Evolutionary conservation across 2,888 invertebrate species (phyloP).

Genomic region (Diaphora mendica): DNA sequence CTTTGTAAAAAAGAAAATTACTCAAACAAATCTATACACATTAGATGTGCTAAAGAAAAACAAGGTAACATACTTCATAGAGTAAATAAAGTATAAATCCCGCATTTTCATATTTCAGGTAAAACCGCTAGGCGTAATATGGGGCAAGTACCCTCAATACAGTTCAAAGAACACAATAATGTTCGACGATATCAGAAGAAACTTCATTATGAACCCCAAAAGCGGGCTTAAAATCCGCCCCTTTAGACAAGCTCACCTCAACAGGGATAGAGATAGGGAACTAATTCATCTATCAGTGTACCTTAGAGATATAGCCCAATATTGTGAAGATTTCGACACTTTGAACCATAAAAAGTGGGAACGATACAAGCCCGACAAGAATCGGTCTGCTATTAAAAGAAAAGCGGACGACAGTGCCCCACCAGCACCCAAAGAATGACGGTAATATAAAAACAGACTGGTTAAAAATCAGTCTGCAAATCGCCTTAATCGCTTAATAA

Average conservation of each 20-base stretch:
- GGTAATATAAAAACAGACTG: slow-evolving; percentile 32
- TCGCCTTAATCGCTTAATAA: slow-evolving; percentile 58
- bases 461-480: slow-evolving; percentile 25
- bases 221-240: slow-evolving; percentile 96
- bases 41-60: too few species aligned
- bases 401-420: slow-evolving; percentile 81
- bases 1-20: too few species aligned
- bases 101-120: slow-evolving; percentile 84
- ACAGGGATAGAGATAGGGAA: slow-evolving; percentile 94
- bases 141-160: slow-evolving; percentile 97
- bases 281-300: slow-evolving; percentile 93
- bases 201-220: slow-evolving; percentile 99
- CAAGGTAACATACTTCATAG: too few species aligned
- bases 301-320: slow-evolving; percentile 92
- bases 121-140: slow-evolving; percentile 98
- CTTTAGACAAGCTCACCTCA: slow-evolving; percentile 96
- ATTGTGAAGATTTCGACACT: slow-evolving; percentile 92
- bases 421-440: slow-evolving; percentile 76
- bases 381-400: slow-evolving; percentile 70
- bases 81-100: too few species aligned
- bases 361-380: slow-evolving; percentile 88
- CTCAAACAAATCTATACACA: too few species aligned
- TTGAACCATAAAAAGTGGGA: slow-evolving; percentile 98
- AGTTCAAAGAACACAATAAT: slow-evolving; percentile 97
- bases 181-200: slow-evolving; percentile 98